These are phyloP conservation scores for Cherax destructor DNA, from an alignment of 1,140 invertebrate genomes.

Conservation along the genomic window DNA sequence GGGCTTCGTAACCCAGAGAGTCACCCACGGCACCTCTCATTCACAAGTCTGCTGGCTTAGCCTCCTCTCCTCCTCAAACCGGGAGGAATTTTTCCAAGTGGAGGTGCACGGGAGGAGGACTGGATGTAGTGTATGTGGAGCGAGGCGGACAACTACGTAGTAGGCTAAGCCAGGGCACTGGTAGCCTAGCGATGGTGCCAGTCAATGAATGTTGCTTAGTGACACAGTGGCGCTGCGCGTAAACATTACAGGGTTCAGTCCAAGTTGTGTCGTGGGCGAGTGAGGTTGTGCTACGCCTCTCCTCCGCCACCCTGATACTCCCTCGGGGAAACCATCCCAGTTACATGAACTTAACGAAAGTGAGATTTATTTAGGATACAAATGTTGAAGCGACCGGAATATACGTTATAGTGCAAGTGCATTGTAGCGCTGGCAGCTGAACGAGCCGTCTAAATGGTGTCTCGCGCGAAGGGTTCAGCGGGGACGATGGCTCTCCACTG, in stretches of 20 bases:
- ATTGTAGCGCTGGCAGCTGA: not conserved
- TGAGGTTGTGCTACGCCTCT: conserved; percentile 19
- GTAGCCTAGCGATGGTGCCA: conserved; percentile 63
- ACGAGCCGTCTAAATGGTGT: conserved; percentile 62
- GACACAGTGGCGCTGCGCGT: conserved; percentile 59
- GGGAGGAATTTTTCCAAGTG: too few relatives aligned
- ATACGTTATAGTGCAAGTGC: not conserved
- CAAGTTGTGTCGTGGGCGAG: conserved; percentile 27
- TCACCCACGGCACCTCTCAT: not conserved
- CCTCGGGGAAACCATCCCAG: not conserved
- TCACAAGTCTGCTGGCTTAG: not conserved
- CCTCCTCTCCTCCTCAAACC: not conserved
- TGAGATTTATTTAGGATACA: not conserved
- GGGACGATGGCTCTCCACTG: conserved; percentile 69
- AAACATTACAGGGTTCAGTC: conserved; percentile 26
- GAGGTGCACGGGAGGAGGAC: not conserved
- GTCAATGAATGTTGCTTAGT: conserved; percentile 69
- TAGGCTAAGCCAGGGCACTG: conserved; percentile 21
- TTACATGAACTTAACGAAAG: not conserved
- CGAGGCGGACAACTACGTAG: conserved; percentile 17
- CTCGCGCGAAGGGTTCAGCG: conserved; percentile 55
- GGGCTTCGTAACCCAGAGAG: conserved; percentile 16
- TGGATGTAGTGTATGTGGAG: not conserved
- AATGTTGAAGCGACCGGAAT: conserved; percentile 10
- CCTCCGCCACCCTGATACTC: not conserved